phyloP scores from a whole-genome alignment of 2,888 invertebrate genomes.

The Scaptomyza flava region DNA sequence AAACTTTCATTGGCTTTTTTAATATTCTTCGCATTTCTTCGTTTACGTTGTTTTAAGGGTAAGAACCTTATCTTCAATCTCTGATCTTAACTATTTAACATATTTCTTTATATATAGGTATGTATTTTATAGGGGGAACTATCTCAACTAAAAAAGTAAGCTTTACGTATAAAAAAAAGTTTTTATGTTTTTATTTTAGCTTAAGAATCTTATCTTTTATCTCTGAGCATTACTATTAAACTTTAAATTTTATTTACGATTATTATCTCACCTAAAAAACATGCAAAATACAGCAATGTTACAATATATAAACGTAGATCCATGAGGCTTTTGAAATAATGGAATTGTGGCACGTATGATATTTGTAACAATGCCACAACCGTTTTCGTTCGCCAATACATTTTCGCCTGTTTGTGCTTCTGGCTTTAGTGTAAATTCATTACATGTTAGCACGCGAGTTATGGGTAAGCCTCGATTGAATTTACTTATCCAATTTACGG shows the following conservation, averaged over 20 bases:
- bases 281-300: conserved; percentile 68
- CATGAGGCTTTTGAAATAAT: conserved; percentile 79
- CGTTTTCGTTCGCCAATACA: conserved; percentile 42
- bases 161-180: too few relatives aligned
- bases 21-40: too few relatives aligned
- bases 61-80: too few relatives aligned
- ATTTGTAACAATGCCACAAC: conserved; percentile 63
- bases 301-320: conserved; percentile 67
- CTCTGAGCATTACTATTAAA: background rate
- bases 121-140: too few relatives aligned
- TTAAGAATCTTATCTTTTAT: too few relatives aligned
- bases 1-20: too few relatives aligned
- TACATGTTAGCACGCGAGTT: conserved; percentile 50
- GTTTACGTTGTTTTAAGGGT: too few relatives aligned
- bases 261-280: conserved; percentile 69
- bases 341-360: conserved; percentile 76
- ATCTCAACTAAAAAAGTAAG: too few relatives aligned
- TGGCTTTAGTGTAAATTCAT: conserved; percentile 56
- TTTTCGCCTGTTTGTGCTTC: conserved; percentile 64
- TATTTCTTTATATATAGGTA: too few relatives aligned
- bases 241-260: background rate
- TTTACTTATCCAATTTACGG: conserved; percentile 75
- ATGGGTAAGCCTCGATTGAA: conserved; percentile 66
- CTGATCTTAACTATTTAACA: too few relatives aligned
- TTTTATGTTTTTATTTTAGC: too few relatives aligned